Conservation (phyloP, 2,888 invertebrate species). For the Tolmerus cingulatus region DNA sequence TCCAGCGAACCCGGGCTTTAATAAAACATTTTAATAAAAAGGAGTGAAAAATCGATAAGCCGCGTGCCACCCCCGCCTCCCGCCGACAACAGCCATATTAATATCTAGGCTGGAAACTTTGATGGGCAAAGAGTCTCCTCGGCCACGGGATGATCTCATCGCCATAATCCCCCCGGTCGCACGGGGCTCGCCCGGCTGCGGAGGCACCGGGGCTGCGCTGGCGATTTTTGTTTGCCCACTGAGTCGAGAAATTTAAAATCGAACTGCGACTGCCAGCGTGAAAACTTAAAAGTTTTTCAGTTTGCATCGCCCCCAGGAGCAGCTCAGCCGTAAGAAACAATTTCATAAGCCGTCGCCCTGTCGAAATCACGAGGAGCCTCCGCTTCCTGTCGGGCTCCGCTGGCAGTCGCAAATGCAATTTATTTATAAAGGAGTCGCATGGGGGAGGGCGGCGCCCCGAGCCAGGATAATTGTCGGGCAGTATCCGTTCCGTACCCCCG, state of each 20-base stretch:
- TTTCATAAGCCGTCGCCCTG: background rate
- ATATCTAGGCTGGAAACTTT: constrained; percentile 21
- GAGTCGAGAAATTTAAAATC: constrained; percentile 21
- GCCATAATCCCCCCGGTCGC: background rate
- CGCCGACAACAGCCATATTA: background rate
- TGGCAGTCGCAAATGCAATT: background rate
- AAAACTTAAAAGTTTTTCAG: constrained; percentile 19
- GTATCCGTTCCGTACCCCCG: background rate
- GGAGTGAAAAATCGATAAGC: constrained; percentile 4
- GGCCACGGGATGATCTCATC: constrained; percentile 8
- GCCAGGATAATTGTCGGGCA: background rate
- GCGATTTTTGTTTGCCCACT: constrained; percentile 9
- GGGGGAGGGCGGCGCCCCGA: background rate
- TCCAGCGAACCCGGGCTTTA: background rate
- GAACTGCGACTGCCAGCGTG: background rate
- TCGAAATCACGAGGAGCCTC: background rate
- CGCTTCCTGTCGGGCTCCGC: background rate
- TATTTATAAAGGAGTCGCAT: background rate
- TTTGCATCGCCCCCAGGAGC: background rate
- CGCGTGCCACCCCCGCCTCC: background rate
- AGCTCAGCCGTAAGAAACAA: constrained; percentile 4
- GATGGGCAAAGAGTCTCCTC: background rate
- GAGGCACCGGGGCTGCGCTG: background rate
- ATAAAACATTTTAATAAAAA: constrained; percentile 21
- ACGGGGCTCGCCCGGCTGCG: background rate